Base-by-base conservation (phyloP, 64 coral and sea anemone genomes). In the Stichodactyla helianthus region DNA sequence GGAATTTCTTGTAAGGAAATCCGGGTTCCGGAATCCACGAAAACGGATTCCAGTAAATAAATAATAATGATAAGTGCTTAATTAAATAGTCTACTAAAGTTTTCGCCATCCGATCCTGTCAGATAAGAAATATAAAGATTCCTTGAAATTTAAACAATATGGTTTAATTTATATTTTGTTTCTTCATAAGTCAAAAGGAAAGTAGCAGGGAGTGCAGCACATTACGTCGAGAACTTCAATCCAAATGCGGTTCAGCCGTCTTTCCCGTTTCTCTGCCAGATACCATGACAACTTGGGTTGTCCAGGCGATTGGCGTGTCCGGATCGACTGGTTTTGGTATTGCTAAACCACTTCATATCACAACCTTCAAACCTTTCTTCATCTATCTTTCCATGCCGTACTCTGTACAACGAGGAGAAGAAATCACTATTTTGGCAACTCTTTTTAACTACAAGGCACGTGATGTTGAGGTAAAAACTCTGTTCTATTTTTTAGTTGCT, bases 351-450 rank as follows among this genome's bases (percentile, higher is more conserved):
- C 77, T 92, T 15, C 85, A 68, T 31, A 61, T 98, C 31, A 83
- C 87, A 16, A 91, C 79, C 74, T 90, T 62, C 51, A 55, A 94
- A 20, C 6, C 31, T 1, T 86, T 87, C 53, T 98, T 98, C 71
- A 54, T 98, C 8, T 88, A 89, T 22, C 20, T 98, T 57, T 92
- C 76, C 44, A 56, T 98, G 54, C 96, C 96, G 35, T 98, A 98
- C 50, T 98, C 96, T 77, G 96, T 92, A 77, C 93, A 98, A 62
- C 85, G 93, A 53, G 96, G 96, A 53, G 96, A 98, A 62, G 93
- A 98, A 85, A 74, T 98, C 26, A 58, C 92, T n/a, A 31, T 98
- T 0, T 74, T 95, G 52, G 88, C 74, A 26, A 98, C 96, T 68
- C 87, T 95, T 10, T 98, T 88, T 53, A 98, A 90, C 53, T 95